phyloP scores from a whole-genome alignment of 2,797 vertebrate species.

The Halcyon badia region DNA sequence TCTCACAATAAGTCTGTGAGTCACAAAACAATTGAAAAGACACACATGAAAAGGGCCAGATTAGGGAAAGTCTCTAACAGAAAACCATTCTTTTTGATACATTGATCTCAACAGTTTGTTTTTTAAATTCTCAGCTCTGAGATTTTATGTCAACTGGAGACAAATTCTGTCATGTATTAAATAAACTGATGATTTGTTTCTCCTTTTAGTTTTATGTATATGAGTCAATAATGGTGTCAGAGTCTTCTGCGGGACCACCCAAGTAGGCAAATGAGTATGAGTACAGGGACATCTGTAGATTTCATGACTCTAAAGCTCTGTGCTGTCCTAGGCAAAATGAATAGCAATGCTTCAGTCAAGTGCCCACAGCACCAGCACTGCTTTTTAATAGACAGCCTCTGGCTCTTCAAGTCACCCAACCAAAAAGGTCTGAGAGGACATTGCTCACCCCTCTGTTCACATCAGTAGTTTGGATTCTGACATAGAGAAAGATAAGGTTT shows the following conservation, averaged over 20 bases:
- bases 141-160: neutral
- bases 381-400: neutral
- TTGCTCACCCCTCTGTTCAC: neutral
- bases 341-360: neutral
- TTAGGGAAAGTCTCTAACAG: neutral
- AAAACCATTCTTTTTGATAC: neutral
- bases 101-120: neutral
- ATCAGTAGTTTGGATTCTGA: neutral
- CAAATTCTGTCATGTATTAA: neutral
- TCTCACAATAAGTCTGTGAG: neutral
- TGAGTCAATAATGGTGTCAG: neutral
- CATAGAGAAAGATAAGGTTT: neutral
- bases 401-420: neutral
- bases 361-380: neutral
- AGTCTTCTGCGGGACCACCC: neutral
- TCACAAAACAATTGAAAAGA: neutral
- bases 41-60: neutral
- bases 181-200: neutral
- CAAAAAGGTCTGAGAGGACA: neutral
- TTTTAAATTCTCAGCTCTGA: neutral
- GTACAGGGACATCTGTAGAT: neutral
- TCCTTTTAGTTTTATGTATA: neutral
- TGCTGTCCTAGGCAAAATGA: neutral
- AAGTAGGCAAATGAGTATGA: neutral
- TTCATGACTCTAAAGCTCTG: neutral